phyloP scores from a whole-genome alignment of 92 coral and sea anemone genomes.

The Porites divaricata region DNA sequence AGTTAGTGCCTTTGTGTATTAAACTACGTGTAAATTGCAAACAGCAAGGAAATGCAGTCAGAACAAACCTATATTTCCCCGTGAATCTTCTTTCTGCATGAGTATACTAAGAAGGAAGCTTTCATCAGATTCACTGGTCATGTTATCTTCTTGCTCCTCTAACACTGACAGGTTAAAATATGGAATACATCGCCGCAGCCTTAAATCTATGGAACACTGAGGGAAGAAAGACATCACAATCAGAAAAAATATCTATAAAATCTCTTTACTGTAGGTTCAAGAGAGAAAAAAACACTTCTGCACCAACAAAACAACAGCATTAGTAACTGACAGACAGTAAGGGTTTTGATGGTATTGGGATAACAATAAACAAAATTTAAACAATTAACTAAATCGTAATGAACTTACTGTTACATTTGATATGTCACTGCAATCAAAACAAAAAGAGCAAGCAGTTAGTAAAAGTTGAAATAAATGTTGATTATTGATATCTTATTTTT shows the following conservation, averaged over 20 bases:
- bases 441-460: background rate
- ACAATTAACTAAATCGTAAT: no score
- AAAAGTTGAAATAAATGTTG: background rate
- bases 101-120: constrained; percentile 80
- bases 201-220: constrained; percentile 89
- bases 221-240: background rate
- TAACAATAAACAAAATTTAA: no score
- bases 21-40: no score
- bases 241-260: background rate
- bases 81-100: constrained; percentile 86
- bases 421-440: constrained; percentile 51
- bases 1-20: no score
- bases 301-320: background rate
- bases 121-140: constrained; percentile 73
- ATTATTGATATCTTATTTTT: background rate
- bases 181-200: constrained; percentile 87
- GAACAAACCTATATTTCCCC: constrained; percentile 81
- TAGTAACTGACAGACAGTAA: no score
- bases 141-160: constrained; percentile 60
- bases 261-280: background rate
- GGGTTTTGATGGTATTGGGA: no score
- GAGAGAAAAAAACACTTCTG: background rate
- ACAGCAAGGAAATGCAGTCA: background rate
- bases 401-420: constrained; percentile 74
- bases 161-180: constrained; percentile 82